Evolutionary conservation across 2,888 invertebrate genomes (phyloP), one percentile per base, ranked within the genome.

Genomic region (Drosophila cognata): DNA sequence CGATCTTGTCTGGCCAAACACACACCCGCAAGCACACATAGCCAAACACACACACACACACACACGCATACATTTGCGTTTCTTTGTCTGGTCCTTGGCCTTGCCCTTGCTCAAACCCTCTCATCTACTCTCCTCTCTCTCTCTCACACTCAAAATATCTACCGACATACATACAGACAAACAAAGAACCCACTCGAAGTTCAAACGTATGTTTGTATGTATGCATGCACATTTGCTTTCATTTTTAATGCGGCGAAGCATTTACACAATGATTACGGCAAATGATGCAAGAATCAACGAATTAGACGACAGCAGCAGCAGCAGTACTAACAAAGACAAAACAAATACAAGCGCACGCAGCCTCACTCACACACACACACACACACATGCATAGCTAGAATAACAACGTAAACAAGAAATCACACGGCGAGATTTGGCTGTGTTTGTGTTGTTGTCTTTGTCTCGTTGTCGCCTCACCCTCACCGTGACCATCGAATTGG

Each of bases 401-500:
- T 65, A 59, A 64, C 79, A 82, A 79, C 77, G 85, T 88, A 85
- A 85, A 85, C 88, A 85, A 88, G 85, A 85, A 85, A 81, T 84
- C 81, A 81, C 81, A 82, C 81, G 69, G 70, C 70, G 68, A 71
- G 71, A 73, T 75, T 75, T 73, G 73, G 66, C 65, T 56, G 48
- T 67, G 56, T 25, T 31, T 31, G 43, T 43, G 43, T 58, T 73
- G 56, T 33, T 56, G 53, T 62, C 46, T 48, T 65, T 68, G 56
- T 56, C 56, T 56, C 38, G 48, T 62, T 68, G 64, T 62, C 70
- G 74, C 70, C 78, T 77, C 82, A 83, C 83, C 83, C 87, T 87
- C 88, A 77, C 86, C 86, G 60, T 87, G 87, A 87, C 88, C 87
- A 84, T 87, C 82, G 82, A 81, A 88, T 88, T 85, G 83, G 83